Evolutionary conservation across 2,888 invertebrate genomes (phyloP).

Genomic region (Chalcosyrphus nemorum): DNA sequence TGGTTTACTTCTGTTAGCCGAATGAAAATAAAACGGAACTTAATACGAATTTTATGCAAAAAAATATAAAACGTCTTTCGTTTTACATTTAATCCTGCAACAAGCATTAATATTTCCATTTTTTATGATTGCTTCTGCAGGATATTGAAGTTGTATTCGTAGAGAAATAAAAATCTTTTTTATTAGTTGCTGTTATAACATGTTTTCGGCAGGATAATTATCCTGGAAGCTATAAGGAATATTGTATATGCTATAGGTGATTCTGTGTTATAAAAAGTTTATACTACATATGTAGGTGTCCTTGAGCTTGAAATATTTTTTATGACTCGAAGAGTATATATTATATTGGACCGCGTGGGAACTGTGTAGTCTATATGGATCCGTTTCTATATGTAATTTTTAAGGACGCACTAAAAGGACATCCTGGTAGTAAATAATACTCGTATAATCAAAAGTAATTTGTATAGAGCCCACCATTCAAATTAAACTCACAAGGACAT

Average conservation of each 20-base stretch:
- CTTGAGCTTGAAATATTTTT: not conserved
- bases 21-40: not conserved
- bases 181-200: constrained; percentile 22
- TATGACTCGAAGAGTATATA: no score
- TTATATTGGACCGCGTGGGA: not conserved
- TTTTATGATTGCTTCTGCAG: constrained; percentile 1
- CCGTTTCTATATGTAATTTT: no score
- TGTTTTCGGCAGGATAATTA: not conserved
- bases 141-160: not conserved
- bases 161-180: not conserved
- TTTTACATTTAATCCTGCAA: constrained; percentile 30
- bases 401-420: no score
- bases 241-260: not conserved
- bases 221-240: not conserved
- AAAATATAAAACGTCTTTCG: not conserved
- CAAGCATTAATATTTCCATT: constrained; percentile 26
- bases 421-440: no score
- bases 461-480: no score
- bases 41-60: constrained; percentile 53
- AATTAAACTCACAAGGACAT: no score
- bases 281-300: no score
- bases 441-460: no score
- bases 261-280: not conserved
- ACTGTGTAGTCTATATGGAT: not conserved
- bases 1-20: constrained; percentile 56